Evolutionary conservation across 2,113 vertebrate genomes (phyloP).

Genomic region (Microcebus murinus): DNA sequence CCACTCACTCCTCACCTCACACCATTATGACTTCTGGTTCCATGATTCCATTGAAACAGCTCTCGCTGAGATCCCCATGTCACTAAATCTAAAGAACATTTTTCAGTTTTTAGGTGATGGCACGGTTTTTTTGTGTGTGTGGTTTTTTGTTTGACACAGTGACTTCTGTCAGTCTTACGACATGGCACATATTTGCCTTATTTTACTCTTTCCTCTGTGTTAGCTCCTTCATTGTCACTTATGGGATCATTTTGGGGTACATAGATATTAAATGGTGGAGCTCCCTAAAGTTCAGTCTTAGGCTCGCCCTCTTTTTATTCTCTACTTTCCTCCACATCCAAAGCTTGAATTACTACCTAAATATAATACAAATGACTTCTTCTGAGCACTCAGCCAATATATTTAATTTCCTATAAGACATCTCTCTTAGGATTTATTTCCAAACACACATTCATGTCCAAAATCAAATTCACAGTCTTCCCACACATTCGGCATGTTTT

Average conservation of each 20-base stretch:
- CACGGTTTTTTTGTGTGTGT: not conserved
- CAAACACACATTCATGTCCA: slow-evolving; percentile 57
- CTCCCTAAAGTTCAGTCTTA: not conserved
- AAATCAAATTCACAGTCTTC: slow-evolving; percentile 67
- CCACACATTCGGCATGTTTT: slow-evolving; percentile 55
- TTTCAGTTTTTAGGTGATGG: not conserved
- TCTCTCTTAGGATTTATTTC: slow-evolving; percentile 62
- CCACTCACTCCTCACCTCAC: not conserved
- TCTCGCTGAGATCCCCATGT: not conserved
- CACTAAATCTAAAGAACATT: not conserved
- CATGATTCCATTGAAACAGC: not conserved
- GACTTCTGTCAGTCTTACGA: not conserved
- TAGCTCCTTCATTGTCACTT: not conserved
- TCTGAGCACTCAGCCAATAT: not conserved
- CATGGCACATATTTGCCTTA: not conserved
- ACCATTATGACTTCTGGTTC: not conserved
- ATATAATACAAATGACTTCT: slow-evolving; percentile 54
- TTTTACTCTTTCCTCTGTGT: not conserved
- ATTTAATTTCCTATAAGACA: slow-evolving; percentile 56
- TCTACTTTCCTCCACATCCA: not conserved
- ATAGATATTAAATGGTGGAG: not conserved
- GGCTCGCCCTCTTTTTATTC: not conserved
- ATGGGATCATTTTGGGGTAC: not conserved
- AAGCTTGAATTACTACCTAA: slow-evolving; percentile 32
- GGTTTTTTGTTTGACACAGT: not conserved